Percentiles rank a stretch among this genome's conserved stretches.
These are phyloP conservation scores for Belgica antarctica DNA, from an alignment of 2,888 invertebrate species.

Conservation along the genomic window DNA sequence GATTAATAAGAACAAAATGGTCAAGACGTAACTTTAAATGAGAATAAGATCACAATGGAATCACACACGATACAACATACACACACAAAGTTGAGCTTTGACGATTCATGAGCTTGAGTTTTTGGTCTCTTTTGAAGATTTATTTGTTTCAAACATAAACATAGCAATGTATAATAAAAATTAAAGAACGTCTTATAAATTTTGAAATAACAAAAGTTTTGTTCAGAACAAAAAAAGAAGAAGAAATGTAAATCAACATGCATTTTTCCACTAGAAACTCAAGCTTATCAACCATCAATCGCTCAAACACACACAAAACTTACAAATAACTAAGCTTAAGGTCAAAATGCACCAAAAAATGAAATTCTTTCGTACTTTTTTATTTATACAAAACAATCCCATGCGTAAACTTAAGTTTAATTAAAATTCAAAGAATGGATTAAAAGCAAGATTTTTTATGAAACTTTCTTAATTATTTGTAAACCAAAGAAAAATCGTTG, in stretches of 20 bases:
- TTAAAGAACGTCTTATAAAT: too few species aligned
- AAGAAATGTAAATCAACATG: too few species aligned
- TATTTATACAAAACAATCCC: not conserved
- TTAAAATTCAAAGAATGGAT: too few species aligned
- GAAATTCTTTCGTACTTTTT: slow-evolving; percentile 24
- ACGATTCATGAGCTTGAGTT: not conserved
- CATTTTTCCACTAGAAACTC: too few species aligned
- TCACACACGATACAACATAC: too few species aligned
- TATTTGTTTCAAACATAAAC: too few species aligned
- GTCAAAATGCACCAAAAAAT: slow-evolving; percentile 28
- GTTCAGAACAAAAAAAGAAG: not conserved
- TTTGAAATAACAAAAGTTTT: too few species aligned
- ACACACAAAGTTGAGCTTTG: not conserved
- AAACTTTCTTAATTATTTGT: not conserved
- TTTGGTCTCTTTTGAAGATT: not conserved
- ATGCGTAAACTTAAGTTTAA: not conserved
- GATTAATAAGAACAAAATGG: not conserved
- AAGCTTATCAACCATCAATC: not conserved
- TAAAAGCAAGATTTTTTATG: not conserved
- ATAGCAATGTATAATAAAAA: too few species aligned
- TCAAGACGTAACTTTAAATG: not conserved
- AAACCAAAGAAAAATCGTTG: not conserved
- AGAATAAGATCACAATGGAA: slow-evolving; percentile 11
- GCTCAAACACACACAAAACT: slow-evolving; percentile 7
- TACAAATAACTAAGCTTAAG: slow-evolving; percentile 1